phyloP scores from a whole-genome alignment of 1,140 invertebrate genomes.

The Drosophila triauraria region DNA sequence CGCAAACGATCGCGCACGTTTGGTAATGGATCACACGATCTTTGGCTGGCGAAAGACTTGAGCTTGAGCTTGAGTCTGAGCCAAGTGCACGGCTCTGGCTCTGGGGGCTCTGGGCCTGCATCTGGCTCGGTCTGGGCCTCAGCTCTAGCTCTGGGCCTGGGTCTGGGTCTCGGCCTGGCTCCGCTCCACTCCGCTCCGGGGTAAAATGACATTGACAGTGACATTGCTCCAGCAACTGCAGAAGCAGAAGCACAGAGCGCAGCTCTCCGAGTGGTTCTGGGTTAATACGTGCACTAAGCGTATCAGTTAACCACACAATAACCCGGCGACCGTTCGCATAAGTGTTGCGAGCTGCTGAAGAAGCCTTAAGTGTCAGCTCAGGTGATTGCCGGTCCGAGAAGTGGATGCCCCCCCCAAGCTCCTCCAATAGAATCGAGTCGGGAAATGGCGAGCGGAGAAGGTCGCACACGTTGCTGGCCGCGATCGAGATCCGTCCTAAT shows the following conservation, averaged over 20 bases:
- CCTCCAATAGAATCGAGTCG: conserved; percentile 6
- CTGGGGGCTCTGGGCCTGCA: conserved; percentile 5
- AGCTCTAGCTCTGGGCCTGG: conserved; percentile 8
- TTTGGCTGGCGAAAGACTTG: conserved; percentile 61
- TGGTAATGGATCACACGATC: conserved; percentile 83
- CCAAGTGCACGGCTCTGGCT: conserved; percentile 65
- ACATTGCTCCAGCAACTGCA: conserved; percentile 71
- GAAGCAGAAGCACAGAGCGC: conserved; percentile 60
- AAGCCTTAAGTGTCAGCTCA: conserved; percentile 81
- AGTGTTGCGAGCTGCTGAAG: conserved; percentile 81
- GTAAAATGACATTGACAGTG: conserved; percentile 82
- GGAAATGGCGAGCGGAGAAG: conserved; percentile 19
- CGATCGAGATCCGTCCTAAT: conserved; percentile 57
- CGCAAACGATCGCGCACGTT: conserved; percentile 83
- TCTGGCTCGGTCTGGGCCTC: conserved; percentile 22
- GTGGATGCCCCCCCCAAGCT: conserved; percentile 27
- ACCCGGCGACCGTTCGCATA: conserved; percentile 72
- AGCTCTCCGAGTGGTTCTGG: conserved; percentile 51
- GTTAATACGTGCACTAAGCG: conserved; percentile 82
- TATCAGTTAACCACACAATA: conserved; percentile 82
- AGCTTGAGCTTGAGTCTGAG: conserved; percentile 36
- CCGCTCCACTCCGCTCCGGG: conserved; percentile 35
- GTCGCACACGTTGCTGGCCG: conserved; percentile 48
- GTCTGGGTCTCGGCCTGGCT: conserved; percentile 28
- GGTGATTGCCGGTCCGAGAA: conserved; percentile 67